Evolutionary conservation across 35 echinoderm and acorn worm genomes (phyloP), one percentile per base, ranked within the genome.

Genomic region (Apostichopus japonicus): DNA sequence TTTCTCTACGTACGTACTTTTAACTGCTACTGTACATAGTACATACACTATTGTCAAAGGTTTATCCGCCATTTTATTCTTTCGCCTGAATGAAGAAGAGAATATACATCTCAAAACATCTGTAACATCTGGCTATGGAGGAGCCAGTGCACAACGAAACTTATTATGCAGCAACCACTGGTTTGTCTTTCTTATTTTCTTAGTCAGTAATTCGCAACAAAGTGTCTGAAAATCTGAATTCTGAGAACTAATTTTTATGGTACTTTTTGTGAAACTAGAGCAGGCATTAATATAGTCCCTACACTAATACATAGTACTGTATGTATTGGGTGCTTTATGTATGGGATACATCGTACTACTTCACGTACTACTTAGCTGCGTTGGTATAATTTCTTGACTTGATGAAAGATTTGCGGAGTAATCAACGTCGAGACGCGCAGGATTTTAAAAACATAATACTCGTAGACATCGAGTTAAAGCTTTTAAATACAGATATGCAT

Each of bases 51-150:
- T 15, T 10, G 7, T 77, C 8, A 51, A 54, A 6, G 7, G 56
- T 55, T 84, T 55, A n/a, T 84, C 81, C 81, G 81, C 81, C 81
- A 84, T 84, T 54, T 84, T 84, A 84, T 84, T 56, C 81, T 84
- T 84, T 84, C 81, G 81, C 81, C 54, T 10, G 7, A 17, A 55
- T 57, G 81, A 84, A 84, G 54, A 58, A 84, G 81, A 55, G 15
- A 84, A 23, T 59, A 84, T 57, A 19, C 81, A 84, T 84, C 81
- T 17, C 33, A 57, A 56, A 53, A 59, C 21, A 84, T 84, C 81
- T 16, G 9, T 57, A 22, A 55, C 54, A 84, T 84, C 81, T 59
- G 81, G 56, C 56, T 17, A 84, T 84, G 81, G 81, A 84, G 21
- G 81, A 84, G 81, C 81, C 81, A 21, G 81, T 84, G 8, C 81